Percentiles rank a stretch among this genome's conserved stretches.
phyloP scores from a whole-genome alignment of 2,113 vertebrate genomes.

The Labeo rohita region DNA sequence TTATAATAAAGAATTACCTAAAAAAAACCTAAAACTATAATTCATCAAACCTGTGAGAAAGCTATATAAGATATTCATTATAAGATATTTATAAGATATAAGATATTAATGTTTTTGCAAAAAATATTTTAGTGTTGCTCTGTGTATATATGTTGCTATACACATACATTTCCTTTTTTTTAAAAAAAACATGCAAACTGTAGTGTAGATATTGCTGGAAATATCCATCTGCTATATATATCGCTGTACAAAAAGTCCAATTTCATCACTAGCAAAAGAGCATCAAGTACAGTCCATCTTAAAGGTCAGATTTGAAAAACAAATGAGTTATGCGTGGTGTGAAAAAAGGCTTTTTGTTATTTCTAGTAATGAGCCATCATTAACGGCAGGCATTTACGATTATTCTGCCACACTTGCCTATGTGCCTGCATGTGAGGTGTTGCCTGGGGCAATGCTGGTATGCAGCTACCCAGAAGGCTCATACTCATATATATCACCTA shows the following conservation, averaged over 20 bases:
- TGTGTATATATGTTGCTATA: no score
- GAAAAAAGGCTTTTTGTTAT: neutral
- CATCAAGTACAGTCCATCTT: neutral
- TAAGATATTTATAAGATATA: no score
- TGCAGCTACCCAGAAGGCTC: neutral
- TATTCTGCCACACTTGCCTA: neutral
- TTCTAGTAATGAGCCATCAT: neutral
- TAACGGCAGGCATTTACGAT: neutral
- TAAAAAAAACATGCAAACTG: no score
- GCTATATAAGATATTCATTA: no score
- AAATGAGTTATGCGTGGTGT: neutral
- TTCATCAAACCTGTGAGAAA: no score
- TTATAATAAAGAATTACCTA: no score
- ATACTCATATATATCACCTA: neutral
- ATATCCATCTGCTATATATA: neutral
- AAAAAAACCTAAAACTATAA: no score
- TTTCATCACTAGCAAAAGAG: neutral
- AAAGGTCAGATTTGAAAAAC: neutral
- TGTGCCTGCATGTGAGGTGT: neutral
- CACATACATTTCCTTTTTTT: no score
- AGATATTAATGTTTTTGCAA: no score
- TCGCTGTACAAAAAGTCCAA: neutral
- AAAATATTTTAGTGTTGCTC: no score
- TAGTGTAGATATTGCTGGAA: neutral
- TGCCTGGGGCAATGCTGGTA: neutral